Evolutionary conservation across 2,113 vertebrate species (phyloP).

Genomic region (Cyphomyrus plagiostoma): DNA sequence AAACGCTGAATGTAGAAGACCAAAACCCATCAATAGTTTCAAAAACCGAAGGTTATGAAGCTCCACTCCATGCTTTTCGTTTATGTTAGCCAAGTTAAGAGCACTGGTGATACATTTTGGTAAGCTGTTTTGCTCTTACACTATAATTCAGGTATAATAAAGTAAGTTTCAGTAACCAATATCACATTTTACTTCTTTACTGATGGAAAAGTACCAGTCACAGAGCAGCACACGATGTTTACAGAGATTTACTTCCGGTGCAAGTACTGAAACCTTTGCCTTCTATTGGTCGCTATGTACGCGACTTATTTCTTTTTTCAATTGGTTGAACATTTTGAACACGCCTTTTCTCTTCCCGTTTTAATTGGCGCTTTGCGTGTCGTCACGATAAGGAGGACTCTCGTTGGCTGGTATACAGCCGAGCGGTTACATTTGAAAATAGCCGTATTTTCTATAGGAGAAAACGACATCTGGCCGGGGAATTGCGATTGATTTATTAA

Average conservation of each 20-base stretch:
- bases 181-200: not conserved
- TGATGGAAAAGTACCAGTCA: not conserved
- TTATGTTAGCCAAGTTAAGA: not conserved
- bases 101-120: not conserved
- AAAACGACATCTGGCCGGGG: not conserved
- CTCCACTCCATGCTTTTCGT: not conserved
- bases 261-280: not conserved
- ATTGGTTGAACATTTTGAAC: not conserved
- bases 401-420: constrained; percentile 39
- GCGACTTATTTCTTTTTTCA: not conserved
- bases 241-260: not conserved
- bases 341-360: not conserved
- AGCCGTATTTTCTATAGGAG: too few relatives aligned
- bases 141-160: not conserved
- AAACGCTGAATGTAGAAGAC: not conserved
- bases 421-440: constrained; percentile 57
- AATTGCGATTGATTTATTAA: not conserved
- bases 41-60: not conserved
- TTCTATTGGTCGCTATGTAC: not conserved
- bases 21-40: not conserved
- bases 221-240: not conserved
- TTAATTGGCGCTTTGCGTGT: constrained; percentile 3
- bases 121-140: not conserved
- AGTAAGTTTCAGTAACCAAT: not conserved
- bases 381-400: not conserved